Evolutionary conservation across 1,140 invertebrate species (phyloP).

Genomic region (Penaeus japonicus): DNA sequence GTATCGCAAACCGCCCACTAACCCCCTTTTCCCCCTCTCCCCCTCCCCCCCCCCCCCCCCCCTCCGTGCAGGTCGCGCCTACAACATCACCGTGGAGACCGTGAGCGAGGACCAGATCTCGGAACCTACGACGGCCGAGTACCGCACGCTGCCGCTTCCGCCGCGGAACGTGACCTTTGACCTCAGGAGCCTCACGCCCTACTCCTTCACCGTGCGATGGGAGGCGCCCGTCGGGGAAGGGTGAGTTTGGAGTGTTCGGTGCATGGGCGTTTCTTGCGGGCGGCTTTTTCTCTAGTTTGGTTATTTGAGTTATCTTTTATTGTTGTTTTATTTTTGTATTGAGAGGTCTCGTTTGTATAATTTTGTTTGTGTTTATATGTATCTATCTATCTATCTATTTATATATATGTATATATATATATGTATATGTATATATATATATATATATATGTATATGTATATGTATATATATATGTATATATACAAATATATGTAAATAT

Average conservation of each 20-base stretch:
- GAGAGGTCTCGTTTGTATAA: not conserved
- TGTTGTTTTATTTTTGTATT: too few species aligned
- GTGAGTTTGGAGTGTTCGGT: conserved; percentile 37
- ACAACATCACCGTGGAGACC: conserved; percentile 92
- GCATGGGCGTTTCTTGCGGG: too few species aligned
- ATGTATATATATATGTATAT: not conserved
- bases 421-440: not conserved
- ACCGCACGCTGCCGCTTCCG: conserved; percentile 86
- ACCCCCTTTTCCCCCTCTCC: too few species aligned
- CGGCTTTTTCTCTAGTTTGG: too few species aligned
- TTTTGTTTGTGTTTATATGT: not conserved
- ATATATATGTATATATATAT: conserved; percentile 1
- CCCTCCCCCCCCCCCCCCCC: not conserved
- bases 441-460: not conserved
- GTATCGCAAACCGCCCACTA: too few species aligned
- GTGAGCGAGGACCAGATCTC: conserved; percentile 90
- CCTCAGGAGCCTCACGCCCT: conserved; percentile 75
- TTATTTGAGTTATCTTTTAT: too few species aligned
- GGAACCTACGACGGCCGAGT: conserved; percentile 88
- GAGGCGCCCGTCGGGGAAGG: conserved; percentile 72
- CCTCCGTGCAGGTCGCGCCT: conserved; percentile 73
- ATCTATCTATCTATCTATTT: not conserved
- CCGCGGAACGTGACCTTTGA: conserved; percentile 86
- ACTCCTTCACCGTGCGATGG: conserved; percentile 84
- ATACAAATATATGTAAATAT: not conserved